These are phyloP conservation scores for Halyomorpha halys DNA, from an alignment of 1,140 invertebrate species.

Conservation along the genomic window DNA sequence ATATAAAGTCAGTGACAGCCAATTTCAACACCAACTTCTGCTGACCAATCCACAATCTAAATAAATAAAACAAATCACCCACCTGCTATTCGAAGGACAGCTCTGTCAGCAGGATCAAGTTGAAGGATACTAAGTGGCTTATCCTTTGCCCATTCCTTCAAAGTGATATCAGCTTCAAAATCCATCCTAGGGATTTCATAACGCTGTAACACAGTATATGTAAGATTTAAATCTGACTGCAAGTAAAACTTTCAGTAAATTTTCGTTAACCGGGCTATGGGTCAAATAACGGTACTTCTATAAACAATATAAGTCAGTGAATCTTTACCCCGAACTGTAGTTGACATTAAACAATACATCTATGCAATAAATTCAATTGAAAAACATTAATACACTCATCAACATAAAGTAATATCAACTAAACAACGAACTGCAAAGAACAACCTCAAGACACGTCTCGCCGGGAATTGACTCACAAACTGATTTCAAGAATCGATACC, in stretches of 20 bases:
- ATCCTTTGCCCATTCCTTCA: constrained; percentile 91
- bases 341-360: background rate
- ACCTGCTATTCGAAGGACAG: constrained; percentile 93
- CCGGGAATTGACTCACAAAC: background rate
- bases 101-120: constrained; percentile 85
- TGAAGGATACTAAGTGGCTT: constrained; percentile 92
- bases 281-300: constrained; percentile 1
- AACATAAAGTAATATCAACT: background rate
- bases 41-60: too few relatives aligned
- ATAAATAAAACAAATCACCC: constrained; percentile 34
- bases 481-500: constrained; percentile 1
- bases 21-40: too few relatives aligned
- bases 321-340: background rate
- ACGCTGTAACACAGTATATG: background rate
- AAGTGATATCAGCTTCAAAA: constrained; percentile 69
- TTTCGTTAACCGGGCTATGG: background rate
- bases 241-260: background rate
- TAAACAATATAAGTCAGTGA: background rate
- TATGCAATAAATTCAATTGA: background rate
- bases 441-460: too few relatives aligned
- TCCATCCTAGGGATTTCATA: constrained; percentile 45
- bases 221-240: background rate
- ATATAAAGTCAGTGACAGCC: too few relatives aligned
- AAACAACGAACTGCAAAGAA: background rate
- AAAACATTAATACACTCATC: background rate